Base-by-base conservation (phyloP, 2,888 invertebrate species). In the Leptinotarsa juncta region DNA sequence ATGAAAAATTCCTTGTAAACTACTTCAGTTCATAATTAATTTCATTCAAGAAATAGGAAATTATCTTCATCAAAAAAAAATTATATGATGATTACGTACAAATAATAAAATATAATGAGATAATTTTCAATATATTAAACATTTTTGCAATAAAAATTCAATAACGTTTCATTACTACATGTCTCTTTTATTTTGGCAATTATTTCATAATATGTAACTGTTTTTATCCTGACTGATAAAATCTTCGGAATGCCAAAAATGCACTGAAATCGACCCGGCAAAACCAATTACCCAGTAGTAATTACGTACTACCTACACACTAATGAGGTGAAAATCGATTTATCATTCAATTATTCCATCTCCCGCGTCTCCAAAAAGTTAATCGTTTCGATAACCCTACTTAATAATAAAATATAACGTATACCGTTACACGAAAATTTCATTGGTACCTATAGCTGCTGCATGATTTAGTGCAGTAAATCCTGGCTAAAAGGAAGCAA, bases 301-400 rank as follows among this genome's bases (percentile, higher is more conserved):
- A 57, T 57, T 57, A 57, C 57, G 26, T 57, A 57, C 57, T 14
- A 57, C 57, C 57, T 57, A 57, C 57, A 62, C 62, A 4, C 62
- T 62, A 62, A 62, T 62, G 42, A 62, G 62, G 62, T 62, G 42
- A 32, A 62, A 62, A 62, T 62, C 62, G 62, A 62, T 62, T 62
- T 32, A 32, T 62, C 62, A 62, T 32, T 62, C 62, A 62, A 62
- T 62, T 62, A 62, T 16, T n/a, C 32, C 32, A 4, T 57, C 20
- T 57, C 57, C 23, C 23, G 57, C 20, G 42, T 32, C 62, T 62
- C 42, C 62, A 42, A 26, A 62, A 42, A n/a, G 16, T 62, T 62
- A 62, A 62, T 42, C 62, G 62, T 62, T 32, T 12, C 62, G 62
- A 62, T 62, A 62, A 62, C 62, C 62, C 62, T 42, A n/a, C 62